Evolutionary conservation across 1,140 invertebrate species (phyloP).

Genomic region (Rhagoletis pomonella): DNA sequence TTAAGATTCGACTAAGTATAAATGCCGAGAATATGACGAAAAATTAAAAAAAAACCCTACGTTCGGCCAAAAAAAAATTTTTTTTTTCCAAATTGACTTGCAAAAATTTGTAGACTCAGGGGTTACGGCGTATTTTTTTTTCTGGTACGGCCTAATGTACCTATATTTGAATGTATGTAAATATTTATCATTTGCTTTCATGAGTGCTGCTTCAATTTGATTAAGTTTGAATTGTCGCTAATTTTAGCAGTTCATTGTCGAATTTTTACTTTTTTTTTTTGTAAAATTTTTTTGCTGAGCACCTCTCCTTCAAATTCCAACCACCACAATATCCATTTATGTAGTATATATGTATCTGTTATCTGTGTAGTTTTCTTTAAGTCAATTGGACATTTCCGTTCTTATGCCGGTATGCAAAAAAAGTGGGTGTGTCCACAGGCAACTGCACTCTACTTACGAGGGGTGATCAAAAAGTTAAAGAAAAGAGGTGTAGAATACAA

Average conservation of each 20-base stretch:
- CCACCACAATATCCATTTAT: slow-evolving; percentile 33
- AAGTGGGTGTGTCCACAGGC: slow-evolving; percentile 16
- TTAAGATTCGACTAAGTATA: too few relatives aligned
- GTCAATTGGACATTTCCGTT: slow-evolving; percentile 44
- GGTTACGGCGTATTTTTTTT: too few relatives aligned
- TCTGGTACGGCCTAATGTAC: background rate
- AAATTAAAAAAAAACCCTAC: too few relatives aligned
- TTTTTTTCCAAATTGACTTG: too few relatives aligned
- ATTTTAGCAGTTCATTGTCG: slow-evolving; percentile 13
- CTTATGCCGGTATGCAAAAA: slow-evolving; percentile 4
- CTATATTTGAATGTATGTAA: background rate
- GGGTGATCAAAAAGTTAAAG: too few relatives aligned
- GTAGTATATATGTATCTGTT: background rate
- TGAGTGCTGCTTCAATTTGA: background rate
- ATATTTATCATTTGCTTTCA: slow-evolving; percentile 18
- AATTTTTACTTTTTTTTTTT: background rate
- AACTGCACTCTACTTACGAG: background rate
- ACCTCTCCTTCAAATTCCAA: slow-evolving; percentile 16
- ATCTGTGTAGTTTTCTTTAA: slow-evolving; percentile 34
- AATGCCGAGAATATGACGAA: too few relatives aligned
- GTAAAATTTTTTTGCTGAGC: background rate
- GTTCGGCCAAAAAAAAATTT: too few relatives aligned
- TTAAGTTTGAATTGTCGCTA: slow-evolving; percentile 14
- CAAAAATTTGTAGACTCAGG: too few relatives aligned
- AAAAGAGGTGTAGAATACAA: too few relatives aligned